phyloP scores from a whole-genome alignment of 2,797 vertebrate species.

The Pangasius djambal region DNA sequence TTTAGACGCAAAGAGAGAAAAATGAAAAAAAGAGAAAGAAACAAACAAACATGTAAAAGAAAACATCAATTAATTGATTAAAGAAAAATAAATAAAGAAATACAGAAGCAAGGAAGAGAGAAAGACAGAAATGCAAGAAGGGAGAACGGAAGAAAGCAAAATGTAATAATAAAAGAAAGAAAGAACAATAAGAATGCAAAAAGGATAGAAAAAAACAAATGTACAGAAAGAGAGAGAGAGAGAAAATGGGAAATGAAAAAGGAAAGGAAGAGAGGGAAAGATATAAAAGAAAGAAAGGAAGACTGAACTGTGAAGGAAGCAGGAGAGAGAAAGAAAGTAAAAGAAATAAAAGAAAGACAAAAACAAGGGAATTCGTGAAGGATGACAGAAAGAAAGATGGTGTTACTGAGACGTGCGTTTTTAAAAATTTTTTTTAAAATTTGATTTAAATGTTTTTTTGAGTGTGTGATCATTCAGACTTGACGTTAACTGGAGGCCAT shows the following conservation, averaged over 20 bases:
- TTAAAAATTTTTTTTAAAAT: no score
- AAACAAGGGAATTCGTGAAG: neutral
- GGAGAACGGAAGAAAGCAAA: neutral
- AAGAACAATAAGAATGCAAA: neutral
- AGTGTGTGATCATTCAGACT: neutral
- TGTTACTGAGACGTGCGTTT: neutral
- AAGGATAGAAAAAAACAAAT: neutral
- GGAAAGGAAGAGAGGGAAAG: neutral
- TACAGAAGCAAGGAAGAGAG: neutral
- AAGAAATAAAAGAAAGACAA: neutral
- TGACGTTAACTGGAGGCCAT: neutral
- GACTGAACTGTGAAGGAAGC: neutral
- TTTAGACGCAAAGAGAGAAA: neutral
- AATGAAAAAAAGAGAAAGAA: neutral
- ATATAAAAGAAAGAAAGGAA: neutral
- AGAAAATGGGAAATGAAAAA: neutral
- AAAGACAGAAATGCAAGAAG: neutral
- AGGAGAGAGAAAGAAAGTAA: neutral
- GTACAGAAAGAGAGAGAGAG: neutral
- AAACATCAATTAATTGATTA: neutral
- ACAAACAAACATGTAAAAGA: neutral
- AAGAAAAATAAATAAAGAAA: neutral
- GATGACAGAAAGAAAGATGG: neutral
- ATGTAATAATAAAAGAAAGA: neutral
- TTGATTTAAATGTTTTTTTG: neutral